Evolutionary conservation across 2,888 invertebrate species (phyloP).

Genomic region (Eupithecia dodoneata): DNA sequence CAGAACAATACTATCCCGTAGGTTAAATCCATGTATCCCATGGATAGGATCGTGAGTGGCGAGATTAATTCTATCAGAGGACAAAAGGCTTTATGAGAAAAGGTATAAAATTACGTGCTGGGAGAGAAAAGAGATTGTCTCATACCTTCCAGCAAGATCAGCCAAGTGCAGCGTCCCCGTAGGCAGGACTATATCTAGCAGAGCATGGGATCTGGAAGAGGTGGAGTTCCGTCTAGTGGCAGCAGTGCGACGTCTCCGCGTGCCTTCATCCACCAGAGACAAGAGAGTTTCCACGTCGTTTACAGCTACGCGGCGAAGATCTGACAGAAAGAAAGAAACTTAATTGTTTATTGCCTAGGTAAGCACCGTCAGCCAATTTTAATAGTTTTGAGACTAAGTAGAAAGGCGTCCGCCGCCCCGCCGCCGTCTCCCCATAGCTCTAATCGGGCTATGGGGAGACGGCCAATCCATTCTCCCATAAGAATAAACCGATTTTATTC

Average conservation of each 20-base stretch:
- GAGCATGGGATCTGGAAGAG: slow-evolving; percentile 90
- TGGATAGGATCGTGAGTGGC: slow-evolving; percentile 8
- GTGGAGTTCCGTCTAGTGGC: slow-evolving; percentile 88
- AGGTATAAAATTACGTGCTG: slow-evolving; percentile 62
- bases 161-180: slow-evolving; percentile 85
- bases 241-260: slow-evolving; percentile 86
- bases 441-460: too few species aligned
- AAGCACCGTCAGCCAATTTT: too few species aligned
- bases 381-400: too few species aligned
- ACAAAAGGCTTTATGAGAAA: slow-evolving; percentile 63
- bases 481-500: too few species aligned
- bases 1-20: too few species aligned
- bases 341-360: too few species aligned
- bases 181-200: slow-evolving; percentile 86
- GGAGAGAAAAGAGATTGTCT: slow-evolving; percentile 88
- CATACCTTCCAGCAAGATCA: slow-evolving; percentile 74
- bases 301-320: slow-evolving; percentile 86
- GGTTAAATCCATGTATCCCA: too few species aligned
- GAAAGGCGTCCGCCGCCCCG: too few species aligned
- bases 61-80: slow-evolving; percentile 87
- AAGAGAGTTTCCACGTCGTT: slow-evolving; percentile 82
- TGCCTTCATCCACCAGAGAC: slow-evolving; percentile 85
- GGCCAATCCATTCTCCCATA: too few species aligned
- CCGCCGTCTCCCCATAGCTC: too few species aligned
- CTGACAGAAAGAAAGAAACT: slow-evolving; percentile 62